Base-by-base conservation (phyloP, 2,888 invertebrate genomes). In the Cephus pygmeus region DNA sequence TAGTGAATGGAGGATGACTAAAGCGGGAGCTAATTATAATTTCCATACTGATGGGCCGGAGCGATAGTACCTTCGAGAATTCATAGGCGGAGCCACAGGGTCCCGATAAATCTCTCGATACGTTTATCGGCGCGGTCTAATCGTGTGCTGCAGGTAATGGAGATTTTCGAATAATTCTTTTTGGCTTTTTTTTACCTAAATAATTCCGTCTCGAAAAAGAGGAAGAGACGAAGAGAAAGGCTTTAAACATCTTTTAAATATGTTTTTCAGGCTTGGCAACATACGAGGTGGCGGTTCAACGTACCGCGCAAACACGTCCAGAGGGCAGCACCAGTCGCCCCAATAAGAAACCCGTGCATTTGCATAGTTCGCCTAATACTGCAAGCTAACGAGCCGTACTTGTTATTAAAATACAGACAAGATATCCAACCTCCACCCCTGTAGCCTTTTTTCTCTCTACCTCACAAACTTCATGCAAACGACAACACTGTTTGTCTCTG, bases 11-110 rank as follows among this genome's bases (percentile, higher is more conserved):
- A 77, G 78, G 85, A 86, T 87, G 81, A 82, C 56, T 56, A 23
- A 56, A 83, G 79, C 80, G 77, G 79, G 82, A 81, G 77, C 80
- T 81, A 82, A 84, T 84, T 84, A 82, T 83, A 84, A 83, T 84
- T 83, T 83, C 83, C 82, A 85, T 82, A 82, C 35, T 80, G 84
- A 83, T 84, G 79, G 79, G 75, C 69, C 34, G 69, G 71, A 40
- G 69, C 73, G 84, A 85, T 81, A 81, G 34, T 56, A 30, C 76
- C 68, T 3, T 69, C 77, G 77, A 73, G 69, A 73, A 73, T 71
- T 33, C 71, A 34, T 34, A 31, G 31, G 31, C 71, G 71, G 31
- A 56, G 56, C 56, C 56, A 56, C 56, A 23, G 56, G 56, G 56
- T 23, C 23, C 9, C 56, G 23, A 56, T 56, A 56, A 56, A 56